Conservation (phyloP, 2,888 invertebrate species). For the Metacarcinus magister region DNA sequence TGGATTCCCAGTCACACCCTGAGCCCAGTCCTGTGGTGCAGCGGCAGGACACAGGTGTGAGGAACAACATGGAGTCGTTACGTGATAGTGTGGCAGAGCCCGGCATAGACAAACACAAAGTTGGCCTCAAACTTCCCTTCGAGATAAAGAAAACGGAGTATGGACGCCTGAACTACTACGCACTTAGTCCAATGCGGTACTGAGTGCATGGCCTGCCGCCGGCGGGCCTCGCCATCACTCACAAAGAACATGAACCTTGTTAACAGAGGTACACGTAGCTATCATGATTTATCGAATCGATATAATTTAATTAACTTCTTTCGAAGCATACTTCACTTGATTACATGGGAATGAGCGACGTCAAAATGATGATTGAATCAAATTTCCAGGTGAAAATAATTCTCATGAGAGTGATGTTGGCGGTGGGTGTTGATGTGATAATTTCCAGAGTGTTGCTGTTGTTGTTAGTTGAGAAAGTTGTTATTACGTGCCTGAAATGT, state of each 20-base stretch:
- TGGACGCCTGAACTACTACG: constrained; percentile 64
- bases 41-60: constrained; percentile 42
- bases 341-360: background rate
- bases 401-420: constrained; percentile 22
- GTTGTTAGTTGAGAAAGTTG: constrained; percentile 67
- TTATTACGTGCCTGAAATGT: constrained; percentile 77
- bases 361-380: constrained; percentile 17
- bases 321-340: constrained; percentile 31
- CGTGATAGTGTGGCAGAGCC: background rate
- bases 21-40: constrained; percentile 22
- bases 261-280: constrained; percentile 19
- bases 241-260: background rate
- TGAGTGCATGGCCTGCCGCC: background rate
- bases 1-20: constrained; percentile 67
- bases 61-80: background rate
- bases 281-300: constrained; percentile 50
- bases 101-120: constrained; percentile 42
- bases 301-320: constrained; percentile 35
- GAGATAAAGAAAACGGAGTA: constrained; percentile 56
- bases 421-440: constrained; percentile 71
- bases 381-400: constrained; percentile 19
- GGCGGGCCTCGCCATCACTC: background rate
- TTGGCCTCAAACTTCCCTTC: constrained; percentile 62
- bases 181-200: constrained; percentile 69
- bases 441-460: constrained; percentile 56